phyloP scores from a whole-genome alignment of 1,140 invertebrate genomes.

The Thaumatotibia leucotreta region DNA sequence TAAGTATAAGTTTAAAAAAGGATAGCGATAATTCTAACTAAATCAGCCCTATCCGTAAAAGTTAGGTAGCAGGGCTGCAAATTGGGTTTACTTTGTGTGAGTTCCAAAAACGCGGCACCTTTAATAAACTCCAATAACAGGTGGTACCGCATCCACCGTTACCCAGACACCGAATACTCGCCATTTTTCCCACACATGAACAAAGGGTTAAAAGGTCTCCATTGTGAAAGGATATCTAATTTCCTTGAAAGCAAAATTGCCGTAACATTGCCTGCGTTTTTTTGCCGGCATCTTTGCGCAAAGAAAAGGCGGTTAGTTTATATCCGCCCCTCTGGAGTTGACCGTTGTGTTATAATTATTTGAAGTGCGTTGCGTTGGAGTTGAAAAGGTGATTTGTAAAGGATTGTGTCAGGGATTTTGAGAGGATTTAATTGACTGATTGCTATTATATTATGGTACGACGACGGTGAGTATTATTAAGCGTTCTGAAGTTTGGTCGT shows the following conservation, averaged over 20 bases:
- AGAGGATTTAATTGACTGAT: neutral
- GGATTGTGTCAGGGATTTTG: slow-evolving; percentile 3
- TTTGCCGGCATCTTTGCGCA: slow-evolving; percentile 57
- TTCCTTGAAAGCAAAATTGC: slow-evolving; percentile 74
- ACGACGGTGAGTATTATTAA: too few relatives aligned
- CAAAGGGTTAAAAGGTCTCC: slow-evolving; percentile 60
- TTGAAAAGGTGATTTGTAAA: slow-evolving; percentile 20
- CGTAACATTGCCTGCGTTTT: slow-evolving; percentile 63
- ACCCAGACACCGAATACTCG: neutral
- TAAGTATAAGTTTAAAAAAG: too few relatives aligned
- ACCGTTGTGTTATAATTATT: slow-evolving; percentile 69
- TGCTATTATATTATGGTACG: neutral
- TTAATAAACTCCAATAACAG: neutral
- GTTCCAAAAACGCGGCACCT: neutral
- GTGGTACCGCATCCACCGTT: neutral
- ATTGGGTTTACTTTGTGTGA: too few relatives aligned
- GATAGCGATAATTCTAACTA: too few relatives aligned
- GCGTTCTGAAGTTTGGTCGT: too few relatives aligned
- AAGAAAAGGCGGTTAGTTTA: slow-evolving; percentile 76
- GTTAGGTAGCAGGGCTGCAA: too few relatives aligned
- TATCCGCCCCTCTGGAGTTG: slow-evolving; percentile 65
- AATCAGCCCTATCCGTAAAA: too few relatives aligned
- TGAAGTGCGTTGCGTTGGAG: slow-evolving; percentile 65
- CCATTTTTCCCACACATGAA: slow-evolving; percentile 63
- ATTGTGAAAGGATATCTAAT: slow-evolving; percentile 73